These are phyloP conservation scores for Bedellia somnulentella DNA, from an alignment of 2,888 invertebrate genomes.

Conservation along the genomic window DNA sequence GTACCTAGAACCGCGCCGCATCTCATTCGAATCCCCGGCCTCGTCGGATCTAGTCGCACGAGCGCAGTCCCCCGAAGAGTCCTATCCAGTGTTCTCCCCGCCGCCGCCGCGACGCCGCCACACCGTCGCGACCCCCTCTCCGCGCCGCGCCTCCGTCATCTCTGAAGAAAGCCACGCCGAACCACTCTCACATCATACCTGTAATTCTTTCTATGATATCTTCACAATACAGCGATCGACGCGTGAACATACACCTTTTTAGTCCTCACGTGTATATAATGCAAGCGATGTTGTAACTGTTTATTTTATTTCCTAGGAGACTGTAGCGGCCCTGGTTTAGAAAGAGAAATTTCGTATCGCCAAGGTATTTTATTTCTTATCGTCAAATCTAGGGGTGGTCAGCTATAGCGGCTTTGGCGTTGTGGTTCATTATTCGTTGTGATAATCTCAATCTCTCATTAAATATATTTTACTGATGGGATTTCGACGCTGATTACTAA, in stretches of 20 bases:
- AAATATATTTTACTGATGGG: too few species aligned
- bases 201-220: constrained; percentile 60
- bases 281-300: constrained; percentile 31
- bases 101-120: constrained; percentile 74
- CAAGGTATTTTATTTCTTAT: too few species aligned
- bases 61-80: constrained; percentile 74
- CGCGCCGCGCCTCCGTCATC: constrained; percentile 74
- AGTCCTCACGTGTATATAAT: constrained; percentile 28
- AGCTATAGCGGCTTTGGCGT: too few species aligned
- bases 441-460: too few species aligned
- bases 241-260: constrained; percentile 19
- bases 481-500: too few species aligned
- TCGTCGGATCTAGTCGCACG: constrained; percentile 71
- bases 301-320: constrained; percentile 11
- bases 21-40: constrained; percentile 79
- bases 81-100: constrained; percentile 84
- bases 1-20: constrained; percentile 80
- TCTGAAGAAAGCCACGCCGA: constrained; percentile 75
- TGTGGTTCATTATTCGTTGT: too few species aligned
- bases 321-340: too few species aligned
- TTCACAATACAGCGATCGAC: constrained; percentile 1
- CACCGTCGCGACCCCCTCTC: constrained; percentile 52
- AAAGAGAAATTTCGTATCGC: too few species aligned
- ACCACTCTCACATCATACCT: constrained; percentile 84
- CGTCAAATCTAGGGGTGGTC: too few species aligned